Conservation (phyloP, 2,797 vertebrate species). For the Anas capensis region DNA sequence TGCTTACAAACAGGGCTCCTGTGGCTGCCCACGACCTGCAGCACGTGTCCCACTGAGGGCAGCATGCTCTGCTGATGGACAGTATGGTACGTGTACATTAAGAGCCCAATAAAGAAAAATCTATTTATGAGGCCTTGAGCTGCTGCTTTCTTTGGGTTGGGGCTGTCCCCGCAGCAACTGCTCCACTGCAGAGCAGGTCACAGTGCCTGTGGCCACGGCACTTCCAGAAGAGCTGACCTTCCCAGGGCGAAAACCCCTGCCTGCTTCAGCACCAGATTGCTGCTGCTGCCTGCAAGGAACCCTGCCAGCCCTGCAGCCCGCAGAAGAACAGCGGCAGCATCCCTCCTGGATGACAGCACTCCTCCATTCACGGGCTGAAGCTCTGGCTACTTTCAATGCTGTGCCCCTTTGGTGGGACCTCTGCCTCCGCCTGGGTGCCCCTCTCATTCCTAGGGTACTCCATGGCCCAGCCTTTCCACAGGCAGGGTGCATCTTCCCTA, state of each 20-base stretch:
- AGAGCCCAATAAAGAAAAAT: not conserved
- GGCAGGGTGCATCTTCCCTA: not conserved
- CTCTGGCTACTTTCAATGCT: not conserved
- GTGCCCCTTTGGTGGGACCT: not conserved
- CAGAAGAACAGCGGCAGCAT: not conserved
- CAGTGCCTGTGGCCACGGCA: rapidly evolving
- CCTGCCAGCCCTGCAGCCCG: not conserved
- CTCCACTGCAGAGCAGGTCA: not conserved
- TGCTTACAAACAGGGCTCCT: not conserved
- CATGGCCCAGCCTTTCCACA: not conserved
- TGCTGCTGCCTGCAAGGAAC: not conserved
- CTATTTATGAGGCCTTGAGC: not conserved
- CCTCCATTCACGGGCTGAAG: not conserved
- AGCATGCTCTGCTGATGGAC: not conserved
- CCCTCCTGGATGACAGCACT: no score
- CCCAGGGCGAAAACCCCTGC: not conserved
- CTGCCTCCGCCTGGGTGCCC: not conserved
- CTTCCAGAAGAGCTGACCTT: not conserved
- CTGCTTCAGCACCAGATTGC: not conserved
- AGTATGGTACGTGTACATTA: not conserved
- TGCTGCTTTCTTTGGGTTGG: not conserved
- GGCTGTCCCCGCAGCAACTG: not conserved
- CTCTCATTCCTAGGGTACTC: not conserved
- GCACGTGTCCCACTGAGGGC: rapidly evolving
- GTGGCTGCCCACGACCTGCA: rapidly evolving